Base-by-base conservation (phyloP, 2,888 invertebrate genomes). In the Hemaris fuciformis region DNA sequence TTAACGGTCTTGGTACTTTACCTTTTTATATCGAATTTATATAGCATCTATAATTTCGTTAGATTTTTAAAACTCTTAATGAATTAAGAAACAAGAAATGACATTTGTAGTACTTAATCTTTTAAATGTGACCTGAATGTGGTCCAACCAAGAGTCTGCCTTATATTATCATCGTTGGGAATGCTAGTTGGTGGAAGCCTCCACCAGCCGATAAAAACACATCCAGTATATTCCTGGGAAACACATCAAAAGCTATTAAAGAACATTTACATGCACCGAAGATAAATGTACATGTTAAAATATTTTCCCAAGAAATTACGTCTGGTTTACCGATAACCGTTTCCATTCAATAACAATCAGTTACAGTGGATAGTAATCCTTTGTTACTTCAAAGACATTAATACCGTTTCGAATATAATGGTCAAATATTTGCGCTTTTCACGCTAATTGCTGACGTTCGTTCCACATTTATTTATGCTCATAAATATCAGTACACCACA, bases 251-350 rank as follows among this genome's bases (percentile, higher is more conserved):
- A 53, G 43, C 18, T 7, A 53, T 20, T 27, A 31, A 53, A 53
- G 8, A 48, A 48, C 48, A 48, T 48, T 48, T 48, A 48, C 27
- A 48, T 15, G 18, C 18, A 31, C 53, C 53, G 53, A 31, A 31
- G 53, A 53, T 53, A 53, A 53, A 53, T 18, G 27, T 10, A 31
- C 31, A 27, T 18, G 53, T 53, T 53, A 53, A 53, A 59, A 43
- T 43, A 43, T 42, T 59, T 59, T 43, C 58, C 58, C 58, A 53
- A 53, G 53, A 53, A 53, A 53, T 53, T 53, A 53, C 27, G 31
- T 31, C 1, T 27, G 18, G 18, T 27, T 53, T 25, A 15, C 48
- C 25, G 53, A 15, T 31, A 53, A 53, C 27, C 27, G 53, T 53
- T 53, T 31, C 53, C 5, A 25, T 53, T 27, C 53, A 53, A 53